Percentiles rank a stretch among this genome's conserved stretches.
Conservation (phyloP, 2,888 invertebrate species). For the Fragum fragum region DNA sequence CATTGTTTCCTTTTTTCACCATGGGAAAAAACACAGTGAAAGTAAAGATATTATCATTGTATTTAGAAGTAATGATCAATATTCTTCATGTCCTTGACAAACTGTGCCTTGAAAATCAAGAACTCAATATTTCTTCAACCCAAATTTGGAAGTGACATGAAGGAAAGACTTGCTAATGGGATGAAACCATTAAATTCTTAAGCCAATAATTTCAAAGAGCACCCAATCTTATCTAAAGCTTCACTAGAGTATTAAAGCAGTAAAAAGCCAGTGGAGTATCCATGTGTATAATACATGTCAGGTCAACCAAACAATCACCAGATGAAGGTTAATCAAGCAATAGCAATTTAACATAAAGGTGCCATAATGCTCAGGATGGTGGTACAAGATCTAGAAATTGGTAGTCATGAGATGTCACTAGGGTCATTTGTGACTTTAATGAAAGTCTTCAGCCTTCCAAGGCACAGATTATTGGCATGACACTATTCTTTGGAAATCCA, state of each 20-base stretch:
- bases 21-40: no score
- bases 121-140: no score
- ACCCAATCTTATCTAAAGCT: neutral
- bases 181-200: neutral
- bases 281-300: neutral
- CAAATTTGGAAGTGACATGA: no score
- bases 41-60: no score
- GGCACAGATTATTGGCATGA: no score
- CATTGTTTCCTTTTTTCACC: no score
- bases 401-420: neutral
- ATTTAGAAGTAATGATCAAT: no score
- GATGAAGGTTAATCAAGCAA: slow-evolving; percentile 6
- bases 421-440: neutral
- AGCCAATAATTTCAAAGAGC: neutral
- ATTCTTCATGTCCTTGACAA: no score
- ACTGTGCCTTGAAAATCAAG: no score
- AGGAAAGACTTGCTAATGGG: no score
- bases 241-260: neutral
- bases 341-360: neutral
- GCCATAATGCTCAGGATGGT: slow-evolving; percentile 15
- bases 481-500: no score
- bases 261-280: neutral
- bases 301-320: neutral
- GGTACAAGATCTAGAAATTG: neutral
- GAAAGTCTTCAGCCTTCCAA: neutral